Conservation (phyloP, 2,797 vertebrate species). For the Alfaro cultratus region DNA sequence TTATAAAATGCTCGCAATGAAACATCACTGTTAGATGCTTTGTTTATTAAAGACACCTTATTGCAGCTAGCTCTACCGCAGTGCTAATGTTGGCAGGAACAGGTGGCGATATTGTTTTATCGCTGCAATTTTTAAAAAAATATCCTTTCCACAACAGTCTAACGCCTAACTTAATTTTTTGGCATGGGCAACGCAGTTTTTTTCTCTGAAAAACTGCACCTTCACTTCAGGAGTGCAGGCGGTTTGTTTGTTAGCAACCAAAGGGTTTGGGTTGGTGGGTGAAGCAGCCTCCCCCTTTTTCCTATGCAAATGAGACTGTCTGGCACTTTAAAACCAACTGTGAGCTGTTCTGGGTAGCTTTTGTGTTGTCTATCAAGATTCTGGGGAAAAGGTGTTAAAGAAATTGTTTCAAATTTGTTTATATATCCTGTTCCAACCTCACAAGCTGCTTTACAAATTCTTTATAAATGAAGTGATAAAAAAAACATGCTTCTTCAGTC, state of each 20-base stretch:
- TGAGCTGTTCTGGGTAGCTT: background rate
- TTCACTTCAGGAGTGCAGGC: background rate
- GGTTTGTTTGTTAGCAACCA: background rate
- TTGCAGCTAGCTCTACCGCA: background rate
- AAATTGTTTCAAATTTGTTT: background rate
- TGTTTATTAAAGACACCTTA: background rate
- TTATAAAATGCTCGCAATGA: background rate
- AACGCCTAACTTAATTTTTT: background rate
- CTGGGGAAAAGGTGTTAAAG: background rate
- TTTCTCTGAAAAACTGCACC: background rate
- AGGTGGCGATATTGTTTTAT: background rate
- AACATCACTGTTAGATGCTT: background rate
- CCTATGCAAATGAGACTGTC: conserved; percentile 1
- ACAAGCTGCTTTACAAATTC: too few species aligned
- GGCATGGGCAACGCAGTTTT: background rate
- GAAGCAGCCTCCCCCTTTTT: background rate
- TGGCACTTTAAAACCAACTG: background rate
- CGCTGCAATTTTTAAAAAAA: background rate
- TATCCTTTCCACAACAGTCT: background rate
- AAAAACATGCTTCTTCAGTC: background rate
- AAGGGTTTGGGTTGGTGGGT: background rate
- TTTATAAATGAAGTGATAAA: background rate
- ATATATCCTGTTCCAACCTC: too few species aligned
- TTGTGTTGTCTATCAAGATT: background rate
- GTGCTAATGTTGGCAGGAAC: background rate